These are phyloP conservation scores for Carassius gibelio DNA, from an alignment of 2,113 vertebrate genomes.

Conservation along the genomic window DNA sequence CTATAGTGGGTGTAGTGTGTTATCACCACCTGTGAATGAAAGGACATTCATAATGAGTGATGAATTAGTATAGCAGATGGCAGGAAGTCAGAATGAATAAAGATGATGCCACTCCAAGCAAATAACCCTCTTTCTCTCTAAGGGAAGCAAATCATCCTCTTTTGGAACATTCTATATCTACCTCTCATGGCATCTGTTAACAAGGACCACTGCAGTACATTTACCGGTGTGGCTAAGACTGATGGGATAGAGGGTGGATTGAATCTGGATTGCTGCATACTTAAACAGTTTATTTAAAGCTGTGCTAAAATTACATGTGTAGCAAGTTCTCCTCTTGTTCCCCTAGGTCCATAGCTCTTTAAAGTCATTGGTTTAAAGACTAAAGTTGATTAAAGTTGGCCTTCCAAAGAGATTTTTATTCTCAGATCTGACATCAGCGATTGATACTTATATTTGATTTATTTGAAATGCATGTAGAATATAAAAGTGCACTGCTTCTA, in stretches of 20 bases:
- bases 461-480: neutral
- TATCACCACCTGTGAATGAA: neutral
- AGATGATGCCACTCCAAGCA: slow-evolving; percentile 1
- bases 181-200: slow-evolving; percentile 18
- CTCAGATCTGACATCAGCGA: neutral
- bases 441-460: neutral
- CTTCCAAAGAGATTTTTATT: neutral
- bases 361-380: neutral
- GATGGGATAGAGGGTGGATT: neutral
- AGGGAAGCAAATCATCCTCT: slow-evolving; percentile 2
- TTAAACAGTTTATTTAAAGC: slow-evolving; percentile 22
- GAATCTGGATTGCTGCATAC: slow-evolving; percentile 12
- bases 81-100: slow-evolving; percentile 18
- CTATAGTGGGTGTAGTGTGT: neutral
- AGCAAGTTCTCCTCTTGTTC: neutral
- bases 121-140: neutral
- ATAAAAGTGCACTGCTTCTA: neutral
- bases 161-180: neutral
- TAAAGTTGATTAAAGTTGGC: neutral
- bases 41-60: slow-evolving; percentile 22
- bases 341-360: neutral
- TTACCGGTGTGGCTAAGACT: neutral
- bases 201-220: neutral
- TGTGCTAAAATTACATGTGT: neutral
- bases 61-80: slow-evolving; percentile 25